Evolutionary conservation across 2,113 vertebrate genomes (phyloP), one percentile per base, ranked within the genome.

Genomic region (Hystrix cristata): DNA sequence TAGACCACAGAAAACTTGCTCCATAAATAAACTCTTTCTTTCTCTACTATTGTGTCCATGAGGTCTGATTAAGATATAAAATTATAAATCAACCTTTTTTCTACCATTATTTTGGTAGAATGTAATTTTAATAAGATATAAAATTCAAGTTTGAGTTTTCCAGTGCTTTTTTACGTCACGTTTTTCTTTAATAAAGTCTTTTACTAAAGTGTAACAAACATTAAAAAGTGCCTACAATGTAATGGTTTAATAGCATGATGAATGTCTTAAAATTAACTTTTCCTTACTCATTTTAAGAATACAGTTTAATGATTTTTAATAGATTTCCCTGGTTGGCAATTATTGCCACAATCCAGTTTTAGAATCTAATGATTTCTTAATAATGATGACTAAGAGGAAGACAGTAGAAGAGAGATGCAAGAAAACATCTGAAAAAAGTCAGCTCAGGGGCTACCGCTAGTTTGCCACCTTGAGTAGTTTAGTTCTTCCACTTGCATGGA

Each of bases 141-240:
- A 93, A 78, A 69, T 14, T 78, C 0, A 65, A 64, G 91, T 34
- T 27, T 69, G 43, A 62, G 8, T 71, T 80, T 86, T 38, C 62
- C 46, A 43, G 13, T 29, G 29, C 38, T 55, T 82, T 85, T 67
- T 27, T n/a, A 15, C 29, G 11, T 62, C 6, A 81, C 3, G 13
- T 46, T 78, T 78, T 83, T 62, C 15, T 78, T 90, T 38, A 31
- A 48, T 74, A 53, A 7, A 67, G 46, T 62, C 7, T 87, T n/a
- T 89, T 23, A 4, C 12, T 79, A 38, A 57, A 55, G 10, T 15
- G 1, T n/a, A 59, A 86, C 3, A 67, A 34, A 80, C 3, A 7
- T 2, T 34, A 64, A 51, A 65, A 91, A 48, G 2, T 1, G 1
- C 18, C 6, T 48, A 16, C 2, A 7, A 3, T 23, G 0, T 43